Base-by-base conservation (phyloP, 2,797 vertebrate genomes). In the Carduelis carduelis region DNA sequence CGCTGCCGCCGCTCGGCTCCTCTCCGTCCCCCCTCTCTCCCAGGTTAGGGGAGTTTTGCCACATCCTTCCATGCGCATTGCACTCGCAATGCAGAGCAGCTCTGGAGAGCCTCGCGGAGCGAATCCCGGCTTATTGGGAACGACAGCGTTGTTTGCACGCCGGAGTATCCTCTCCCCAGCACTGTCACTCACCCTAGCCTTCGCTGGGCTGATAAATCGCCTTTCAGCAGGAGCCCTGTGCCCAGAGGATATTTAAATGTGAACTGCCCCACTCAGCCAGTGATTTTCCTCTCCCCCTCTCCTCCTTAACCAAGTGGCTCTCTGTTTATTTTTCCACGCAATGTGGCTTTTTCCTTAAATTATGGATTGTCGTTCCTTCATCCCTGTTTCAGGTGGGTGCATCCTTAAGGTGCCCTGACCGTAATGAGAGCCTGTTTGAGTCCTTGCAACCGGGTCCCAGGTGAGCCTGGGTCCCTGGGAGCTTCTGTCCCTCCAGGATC, bases 71-170 rank as follows among this genome's bases (percentile, higher is more conserved):
- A 93, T 92, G 63, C 78, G 94, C 95, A 96, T 77, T 93, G 94
- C 90, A 94, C 95, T 97, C 83, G 92, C 94, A 96, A 97, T 97
- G 96, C 97, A 97, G 97, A 94, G 87, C 95, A 55, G 77, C 96
- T 94, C 90, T 71, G 55, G 63, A 18, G 57, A 96, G 90, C 77
- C 80, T 93, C 66, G n/a, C 28, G 6, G 61, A 50, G 84, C 14
- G 13, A 91, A 85, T 65, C 81, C 80, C 11, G 65, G 55, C 39
- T 82, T 83, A 50, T 83, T 41, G 68, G 78, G 72, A 79, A 44
- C 87, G 74, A 37, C 69, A 59, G 93, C 39, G 52, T 90, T 85
- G 76, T 76, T 83, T 93, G 97, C 75, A 18, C 87, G 27, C 83
- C 16, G 79, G 92, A 93, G 94, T 68, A 94, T 93, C 90, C 20